Evolutionary conservation across 2,888 invertebrate species (phyloP).

Genomic region (Hanleya hanleyi): DNA sequence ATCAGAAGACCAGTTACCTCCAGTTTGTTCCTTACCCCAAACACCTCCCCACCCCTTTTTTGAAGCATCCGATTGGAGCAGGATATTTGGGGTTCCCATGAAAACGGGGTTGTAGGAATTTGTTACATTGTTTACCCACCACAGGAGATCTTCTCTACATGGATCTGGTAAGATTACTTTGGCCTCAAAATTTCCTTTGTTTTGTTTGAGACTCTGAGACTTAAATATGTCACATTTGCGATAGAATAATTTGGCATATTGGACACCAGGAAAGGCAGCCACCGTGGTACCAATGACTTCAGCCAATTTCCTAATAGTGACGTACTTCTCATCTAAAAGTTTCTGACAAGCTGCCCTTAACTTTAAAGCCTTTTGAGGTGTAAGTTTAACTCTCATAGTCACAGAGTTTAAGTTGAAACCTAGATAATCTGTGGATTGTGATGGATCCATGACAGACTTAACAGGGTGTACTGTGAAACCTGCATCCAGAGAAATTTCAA

Average conservation of each 20-base stretch:
- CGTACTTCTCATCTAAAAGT: not conserved
- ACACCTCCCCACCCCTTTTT: not conserved
- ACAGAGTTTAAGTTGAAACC: not conserved
- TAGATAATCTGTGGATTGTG: not conserved
- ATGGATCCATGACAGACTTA: not conserved
- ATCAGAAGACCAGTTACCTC: constrained; percentile 18
- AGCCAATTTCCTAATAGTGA: not conserved
- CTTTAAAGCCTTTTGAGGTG: not conserved
- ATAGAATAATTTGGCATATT: not conserved
- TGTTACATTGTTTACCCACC: not conserved
- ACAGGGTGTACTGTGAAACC: not conserved
- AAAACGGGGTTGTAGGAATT: not conserved
- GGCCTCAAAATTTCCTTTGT: not conserved
- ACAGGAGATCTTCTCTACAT: not conserved
- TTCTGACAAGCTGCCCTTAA: not conserved
- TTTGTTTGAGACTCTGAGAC: not conserved
- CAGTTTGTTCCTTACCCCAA: not conserved
- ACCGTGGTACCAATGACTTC: not conserved
- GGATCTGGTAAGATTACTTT: not conserved
- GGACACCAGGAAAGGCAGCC: not conserved
- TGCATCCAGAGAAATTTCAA: not conserved
- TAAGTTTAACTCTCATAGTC: not conserved
- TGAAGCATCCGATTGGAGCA: not conserved
- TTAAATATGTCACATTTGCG: not conserved
- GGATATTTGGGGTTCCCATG: not conserved